Evolutionary conservation across 1,140 invertebrate genomes (phyloP), one percentile per base, ranked within the genome.

Genomic region (Caerostris darwini): DNA sequence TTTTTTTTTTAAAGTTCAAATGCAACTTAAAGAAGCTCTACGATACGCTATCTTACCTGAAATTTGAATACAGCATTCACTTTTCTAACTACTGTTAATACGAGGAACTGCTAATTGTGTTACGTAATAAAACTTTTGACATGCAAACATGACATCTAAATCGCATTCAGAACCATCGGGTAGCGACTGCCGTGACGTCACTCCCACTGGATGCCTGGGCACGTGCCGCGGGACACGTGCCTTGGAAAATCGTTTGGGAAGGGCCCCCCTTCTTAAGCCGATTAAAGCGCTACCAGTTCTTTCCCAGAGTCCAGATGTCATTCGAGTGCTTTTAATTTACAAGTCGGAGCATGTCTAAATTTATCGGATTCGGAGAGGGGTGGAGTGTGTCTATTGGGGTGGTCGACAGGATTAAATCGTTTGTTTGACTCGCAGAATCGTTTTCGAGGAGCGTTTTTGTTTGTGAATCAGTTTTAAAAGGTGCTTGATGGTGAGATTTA

Each of bases 301-400:
- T 17, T 12, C 17, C 10, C 14, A n/a, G 58, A 54, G 61, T 88
- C 86, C 86, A 88, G 86, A 88, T 88, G 86, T 88, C 50, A 67
- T 53, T 88, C 53, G 86, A 85, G 82, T n/a, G 17, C 17, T 50
- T 12, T 88, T 88, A 88, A 88, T 88, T 88, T 88, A 67, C 86
- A 88, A 57, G 82, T 85, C 54, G 7, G 56, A 85, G 82, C 53
- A 56, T 88, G 86, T 7, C 7, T 12, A 85, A 57, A 85, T 85
- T 85, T 85, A 85, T 85, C 19, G 82, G 17, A 10, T 58, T 10
- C 14, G 69, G 14, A 17, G 53, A 54, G 6, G 50, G 34, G 77
- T 82, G 77, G 50, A 50, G 56, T 10, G 82, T n/a, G 82, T 10
- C n/a, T 85, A 56, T 85, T 58, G 56, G n/a, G 82, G 54, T 59